Percentiles rank a stretch among this genome's conserved stretches.
These are phyloP conservation scores for Xylota sylvarum DNA, from an alignment of 2,888 invertebrate species.

Conservation along the genomic window DNA sequence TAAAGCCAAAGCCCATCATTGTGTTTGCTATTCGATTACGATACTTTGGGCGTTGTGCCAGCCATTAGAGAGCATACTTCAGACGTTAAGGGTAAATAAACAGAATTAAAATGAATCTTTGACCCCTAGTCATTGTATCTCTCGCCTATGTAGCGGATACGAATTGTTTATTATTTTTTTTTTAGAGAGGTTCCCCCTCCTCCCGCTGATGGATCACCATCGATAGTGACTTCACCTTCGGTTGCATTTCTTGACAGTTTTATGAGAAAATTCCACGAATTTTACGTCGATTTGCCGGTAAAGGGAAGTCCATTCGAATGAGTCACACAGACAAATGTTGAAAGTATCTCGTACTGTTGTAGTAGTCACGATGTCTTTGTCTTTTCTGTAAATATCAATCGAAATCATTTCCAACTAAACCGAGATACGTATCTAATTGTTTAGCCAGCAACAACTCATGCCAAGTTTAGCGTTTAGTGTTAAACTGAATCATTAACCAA, in stretches of 20 bases:
- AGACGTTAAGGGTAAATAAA: slow-evolving; percentile 27
- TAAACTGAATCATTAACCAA: slow-evolving; percentile 52
- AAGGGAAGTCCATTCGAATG: slow-evolving; percentile 61
- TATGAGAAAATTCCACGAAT: slow-evolving; percentile 58
- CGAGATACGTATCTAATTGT: slow-evolving; percentile 41
- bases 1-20: neutral
- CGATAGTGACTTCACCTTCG: neutral
- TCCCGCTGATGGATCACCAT: too few species aligned
- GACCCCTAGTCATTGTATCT: slow-evolving; percentile 12
- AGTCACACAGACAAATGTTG: slow-evolving; percentile 55
- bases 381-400: slow-evolving; percentile 45
- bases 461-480: slow-evolving; percentile 34
- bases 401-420: slow-evolving; percentile 51
- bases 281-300: slow-evolving; percentile 46
- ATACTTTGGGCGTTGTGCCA: neutral
- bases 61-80: neutral
- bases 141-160: slow-evolving; percentile 30
- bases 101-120: slow-evolving; percentile 18
- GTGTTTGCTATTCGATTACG: neutral
- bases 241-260: slow-evolving; percentile 32
- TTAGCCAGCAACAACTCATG: neutral
- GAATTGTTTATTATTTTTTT: slow-evolving; percentile 12
- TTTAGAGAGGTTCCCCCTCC: neutral
- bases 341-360: slow-evolving; percentile 36
- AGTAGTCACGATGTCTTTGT: slow-evolving; percentile 60